Percentiles rank a stretch among this genome's conserved stretches.
These are phyloP conservation scores for Microplitis mediator DNA, from an alignment of 1,140 invertebrate species.

Conservation along the genomic window DNA sequence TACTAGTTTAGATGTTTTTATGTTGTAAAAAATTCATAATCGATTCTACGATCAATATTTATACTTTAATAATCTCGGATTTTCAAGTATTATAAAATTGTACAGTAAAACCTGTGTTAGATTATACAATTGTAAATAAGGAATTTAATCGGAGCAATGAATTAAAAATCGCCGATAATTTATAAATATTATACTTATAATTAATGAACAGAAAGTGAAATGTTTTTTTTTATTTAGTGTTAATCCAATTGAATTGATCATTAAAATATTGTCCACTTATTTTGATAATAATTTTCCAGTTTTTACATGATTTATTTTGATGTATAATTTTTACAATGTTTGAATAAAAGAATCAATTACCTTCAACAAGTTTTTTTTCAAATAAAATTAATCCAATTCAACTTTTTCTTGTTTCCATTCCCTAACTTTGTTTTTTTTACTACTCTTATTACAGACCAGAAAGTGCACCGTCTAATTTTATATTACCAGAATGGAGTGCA, in stretches of 20 bases:
- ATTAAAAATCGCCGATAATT: background rate
- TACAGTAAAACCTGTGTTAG: too few species aligned
- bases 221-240: conserved; percentile 7
- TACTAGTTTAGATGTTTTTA: too few species aligned
- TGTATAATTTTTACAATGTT: background rate
- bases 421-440: background rate
- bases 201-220: conserved; percentile 7
- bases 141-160: too few species aligned
- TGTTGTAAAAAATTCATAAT: too few species aligned
- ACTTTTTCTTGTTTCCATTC: background rate
- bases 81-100: too few species aligned
- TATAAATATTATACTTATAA: background rate
- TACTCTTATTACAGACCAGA: background rate
- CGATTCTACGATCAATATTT: too few species aligned
- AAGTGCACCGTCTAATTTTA: conserved; percentile 7
- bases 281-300: background rate
- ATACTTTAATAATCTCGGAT: too few species aligned
- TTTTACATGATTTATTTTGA: background rate
- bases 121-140: too few species aligned
- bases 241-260: conserved; percentile 4
- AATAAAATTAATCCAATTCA: background rate
- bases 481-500: conserved; percentile 1
- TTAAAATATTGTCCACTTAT: background rate
- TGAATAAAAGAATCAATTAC: background rate
- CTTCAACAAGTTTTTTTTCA: background rate